A percentile compares a stretch with the other conserved stretches of the same genome.
Evolutionary conservation across 2,797 vertebrate species (phyloP).

Genomic region (Coreius guichenoti): DNA sequence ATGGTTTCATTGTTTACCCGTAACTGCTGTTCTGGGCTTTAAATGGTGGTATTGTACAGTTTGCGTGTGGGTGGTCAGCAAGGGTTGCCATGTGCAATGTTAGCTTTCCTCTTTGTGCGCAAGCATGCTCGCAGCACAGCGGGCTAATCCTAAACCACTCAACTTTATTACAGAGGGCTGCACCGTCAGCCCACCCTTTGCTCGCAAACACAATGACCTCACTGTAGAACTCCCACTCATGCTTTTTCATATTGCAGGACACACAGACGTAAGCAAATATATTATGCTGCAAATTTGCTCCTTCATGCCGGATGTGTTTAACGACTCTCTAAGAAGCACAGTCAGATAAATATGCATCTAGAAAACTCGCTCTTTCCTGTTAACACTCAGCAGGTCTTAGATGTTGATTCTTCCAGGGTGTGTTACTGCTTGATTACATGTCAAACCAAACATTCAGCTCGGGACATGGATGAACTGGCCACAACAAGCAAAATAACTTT

Average conservation of each 20-base stretch:
- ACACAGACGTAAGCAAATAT: constrained; percentile 12
- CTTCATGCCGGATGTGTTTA: constrained; percentile 19
- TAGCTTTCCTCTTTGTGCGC: constrained; percentile 36
- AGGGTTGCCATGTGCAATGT: constrained; percentile 23
- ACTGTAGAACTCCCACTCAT: constrained; percentile 39
- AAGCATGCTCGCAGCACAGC: constrained; percentile 17
- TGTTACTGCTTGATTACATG: not conserved
- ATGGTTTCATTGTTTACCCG: constrained; percentile 14
- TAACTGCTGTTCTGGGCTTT: constrained; percentile 12
- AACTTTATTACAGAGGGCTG: constrained; percentile 48
- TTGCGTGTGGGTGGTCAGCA: constrained; percentile 28
- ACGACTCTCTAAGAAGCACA: not conserved
- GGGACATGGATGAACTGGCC: not conserved
- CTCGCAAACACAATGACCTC: constrained; percentile 21
- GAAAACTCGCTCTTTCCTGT: not conserved
- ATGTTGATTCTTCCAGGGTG: constrained; percentile 3
- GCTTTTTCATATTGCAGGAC: constrained; percentile 41
- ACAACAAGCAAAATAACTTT: not conserved
- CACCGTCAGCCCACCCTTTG: constrained; percentile 34
- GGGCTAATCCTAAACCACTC: constrained; percentile 42
- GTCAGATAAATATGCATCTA: not conserved
- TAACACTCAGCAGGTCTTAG: not conserved
- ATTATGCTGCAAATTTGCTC: constrained; percentile 4
- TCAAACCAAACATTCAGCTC: not conserved
- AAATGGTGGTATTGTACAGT: constrained; percentile 33